Conservation (phyloP, 1,140 invertebrate species). For the Drosophila ironensis region DNA sequence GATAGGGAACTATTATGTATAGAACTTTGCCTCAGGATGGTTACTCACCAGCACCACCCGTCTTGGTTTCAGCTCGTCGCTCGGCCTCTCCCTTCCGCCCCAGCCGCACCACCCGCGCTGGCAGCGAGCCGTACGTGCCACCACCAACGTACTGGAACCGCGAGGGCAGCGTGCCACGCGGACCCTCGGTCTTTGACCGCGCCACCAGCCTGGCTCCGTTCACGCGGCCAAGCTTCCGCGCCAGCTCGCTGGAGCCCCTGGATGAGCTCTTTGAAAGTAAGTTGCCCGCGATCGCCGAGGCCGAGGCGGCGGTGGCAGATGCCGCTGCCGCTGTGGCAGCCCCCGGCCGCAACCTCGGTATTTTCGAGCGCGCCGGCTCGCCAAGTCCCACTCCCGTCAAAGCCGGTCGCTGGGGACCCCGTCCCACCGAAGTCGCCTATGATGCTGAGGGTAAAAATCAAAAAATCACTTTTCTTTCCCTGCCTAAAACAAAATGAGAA, state of each 20-base stretch:
- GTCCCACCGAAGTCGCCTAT: conserved; percentile 86
- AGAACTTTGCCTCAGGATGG: too few species aligned
- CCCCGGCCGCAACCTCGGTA: conserved; percentile 70
- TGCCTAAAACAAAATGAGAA: conserved; percentile 6
- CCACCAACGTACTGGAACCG: conserved; percentile 69
- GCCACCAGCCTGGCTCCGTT: conserved; percentile 78
- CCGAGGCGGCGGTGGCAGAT: conserved; percentile 40
- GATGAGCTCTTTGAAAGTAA: conserved; percentile 84
- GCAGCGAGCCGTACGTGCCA: conserved; percentile 77
- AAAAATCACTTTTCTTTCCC: conserved; percentile 49
- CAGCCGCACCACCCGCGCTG: conserved; percentile 56
- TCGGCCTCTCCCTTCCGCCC: conserved; percentile 72
- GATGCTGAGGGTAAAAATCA: conserved; percentile 86
- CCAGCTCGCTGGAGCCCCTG: conserved; percentile 80
- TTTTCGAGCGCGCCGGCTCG: conserved; percentile 83
- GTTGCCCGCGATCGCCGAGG: conserved; percentile 72
- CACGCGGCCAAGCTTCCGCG: conserved; percentile 78
- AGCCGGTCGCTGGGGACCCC: conserved; percentile 85
- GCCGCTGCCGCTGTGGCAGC: conserved; percentile 1
- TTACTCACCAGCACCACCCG: conserved; percentile 1
- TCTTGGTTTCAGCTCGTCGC: conserved; percentile 61
- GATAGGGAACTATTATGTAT: too few species aligned
- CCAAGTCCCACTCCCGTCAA: conserved; percentile 86
- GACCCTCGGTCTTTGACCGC: conserved; percentile 75
- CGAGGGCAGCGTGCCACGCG: conserved; percentile 69